These are phyloP conservation scores for Drosophila kanekoi DNA, from an alignment of 2,888 invertebrate species.

Conservation along the genomic window DNA sequence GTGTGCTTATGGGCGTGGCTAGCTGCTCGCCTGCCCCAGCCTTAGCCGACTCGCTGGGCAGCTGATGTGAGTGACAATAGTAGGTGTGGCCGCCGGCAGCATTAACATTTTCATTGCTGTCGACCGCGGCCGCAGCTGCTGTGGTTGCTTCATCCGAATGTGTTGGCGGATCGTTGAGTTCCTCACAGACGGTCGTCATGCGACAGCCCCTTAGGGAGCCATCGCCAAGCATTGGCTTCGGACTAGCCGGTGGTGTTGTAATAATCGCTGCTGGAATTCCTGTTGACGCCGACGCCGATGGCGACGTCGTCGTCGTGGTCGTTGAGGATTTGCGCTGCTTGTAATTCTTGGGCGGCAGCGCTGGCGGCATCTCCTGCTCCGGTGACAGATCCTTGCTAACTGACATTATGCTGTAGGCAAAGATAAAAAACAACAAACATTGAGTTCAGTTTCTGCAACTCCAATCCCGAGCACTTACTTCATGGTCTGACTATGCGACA, in stretches of 20 bases:
- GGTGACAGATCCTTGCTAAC: constrained; percentile 76
- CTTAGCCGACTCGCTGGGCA: constrained; percentile 62
- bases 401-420: constrained; percentile 69
- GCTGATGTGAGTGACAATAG: constrained; percentile 74
- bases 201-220: constrained; percentile 74
- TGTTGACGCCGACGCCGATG: constrained; percentile 65
- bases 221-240: constrained; percentile 76
- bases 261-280: constrained; percentile 82
- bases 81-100: constrained; percentile 39
- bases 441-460: neutral
- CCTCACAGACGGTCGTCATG: constrained; percentile 85
- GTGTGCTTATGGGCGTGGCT: constrained; percentile 46
- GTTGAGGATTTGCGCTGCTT: constrained; percentile 82
- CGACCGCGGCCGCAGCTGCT: constrained; percentile 9
- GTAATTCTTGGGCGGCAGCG: constrained; percentile 87
- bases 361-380: constrained; percentile 86
- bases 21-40: constrained; percentile 9
- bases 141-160: constrained; percentile 6
- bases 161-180: constrained; percentile 66
- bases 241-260: constrained; percentile 84
- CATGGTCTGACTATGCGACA: constrained; percentile 85
- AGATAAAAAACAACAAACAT: neutral
- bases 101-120: constrained; percentile 55
- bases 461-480: constrained; percentile 77
- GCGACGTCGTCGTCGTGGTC: constrained; percentile 32